A percentile compares a stretch with the other conserved stretches of the same genome.
Evolutionary conservation across 2,113 vertebrate species (phyloP).

Genomic region (Catharus bicknelli): DNA sequence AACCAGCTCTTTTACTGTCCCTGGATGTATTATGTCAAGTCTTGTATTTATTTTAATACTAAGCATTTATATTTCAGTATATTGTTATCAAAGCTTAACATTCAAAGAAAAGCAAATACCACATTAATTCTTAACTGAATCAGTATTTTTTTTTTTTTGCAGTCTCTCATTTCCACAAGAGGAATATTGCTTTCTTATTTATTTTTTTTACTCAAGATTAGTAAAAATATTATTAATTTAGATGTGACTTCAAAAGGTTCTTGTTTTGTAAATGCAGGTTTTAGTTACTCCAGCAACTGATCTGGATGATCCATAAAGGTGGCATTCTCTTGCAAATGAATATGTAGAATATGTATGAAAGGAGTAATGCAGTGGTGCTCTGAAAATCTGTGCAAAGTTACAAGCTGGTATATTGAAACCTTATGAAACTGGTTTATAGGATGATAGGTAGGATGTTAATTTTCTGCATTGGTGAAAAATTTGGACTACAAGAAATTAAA

Average conservation of each 20-base stretch:
- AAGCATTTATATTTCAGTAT: neutral
- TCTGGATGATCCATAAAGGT: neutral
- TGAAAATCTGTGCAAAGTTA: neutral
- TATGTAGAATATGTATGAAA: neutral
- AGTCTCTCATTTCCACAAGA: neutral
- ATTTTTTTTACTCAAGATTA: too few relatives aligned
- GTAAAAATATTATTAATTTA: neutral
- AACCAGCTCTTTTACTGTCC: neutral
- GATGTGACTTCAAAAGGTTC: neutral
- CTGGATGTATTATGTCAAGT: neutral
- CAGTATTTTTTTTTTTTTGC: neutral
- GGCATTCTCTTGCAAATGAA: neutral
- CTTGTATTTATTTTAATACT: neutral
- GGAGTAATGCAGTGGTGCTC: neutral
- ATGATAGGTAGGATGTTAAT: neutral
- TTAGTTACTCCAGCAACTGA: neutral
- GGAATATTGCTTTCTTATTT: fast-evolving
- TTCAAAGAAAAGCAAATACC: neutral
- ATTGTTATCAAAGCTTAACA: neutral
- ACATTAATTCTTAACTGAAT: neutral
- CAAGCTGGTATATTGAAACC: neutral
- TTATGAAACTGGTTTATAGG: neutral
- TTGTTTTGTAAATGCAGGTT: neutral
- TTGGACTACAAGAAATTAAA: neutral
- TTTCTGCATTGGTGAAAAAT: neutral